phyloP scores from a whole-genome alignment of 2,113 vertebrate genomes.

The Cavia aperea region DNA sequence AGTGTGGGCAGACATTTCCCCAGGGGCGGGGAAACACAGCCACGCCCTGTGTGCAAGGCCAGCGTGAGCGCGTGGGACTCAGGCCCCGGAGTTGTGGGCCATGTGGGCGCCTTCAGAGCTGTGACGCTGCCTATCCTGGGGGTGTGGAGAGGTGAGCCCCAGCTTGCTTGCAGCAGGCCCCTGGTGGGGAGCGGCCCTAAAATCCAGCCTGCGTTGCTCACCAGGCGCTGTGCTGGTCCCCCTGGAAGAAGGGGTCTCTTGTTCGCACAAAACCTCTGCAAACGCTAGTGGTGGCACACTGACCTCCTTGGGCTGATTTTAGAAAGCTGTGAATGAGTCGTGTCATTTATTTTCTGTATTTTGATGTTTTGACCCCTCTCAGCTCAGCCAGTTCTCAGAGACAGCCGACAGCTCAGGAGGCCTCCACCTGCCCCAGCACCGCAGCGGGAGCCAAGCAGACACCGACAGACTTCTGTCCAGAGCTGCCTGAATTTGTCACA shows the following conservation, averaged over 20 bases:
- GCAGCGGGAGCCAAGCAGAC: neutral
- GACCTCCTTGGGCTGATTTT: neutral
- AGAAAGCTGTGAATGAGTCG: neutral
- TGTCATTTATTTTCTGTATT: neutral
- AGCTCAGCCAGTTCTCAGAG: neutral
- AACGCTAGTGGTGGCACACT: neutral
- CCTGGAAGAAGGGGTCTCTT: neutral
- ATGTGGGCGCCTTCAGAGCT: neutral
- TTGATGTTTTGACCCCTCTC: neutral
- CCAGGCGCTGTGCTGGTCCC: neutral
- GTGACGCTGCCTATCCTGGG: rapidly evolving
- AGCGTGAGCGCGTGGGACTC: rapidly evolving
- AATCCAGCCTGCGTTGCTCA: neutral
- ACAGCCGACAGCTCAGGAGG: neutral
- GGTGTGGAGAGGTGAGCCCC: rapidly evolving
- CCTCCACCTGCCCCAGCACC: neutral
- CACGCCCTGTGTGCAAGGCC: neutral
- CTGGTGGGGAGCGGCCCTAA: neutral
- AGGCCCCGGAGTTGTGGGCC: neutral
- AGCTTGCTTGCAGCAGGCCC: neutral
- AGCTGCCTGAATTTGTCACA: neutral
- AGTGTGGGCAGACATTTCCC: neutral
- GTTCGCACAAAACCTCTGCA: neutral
- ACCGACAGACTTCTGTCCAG: neutral
- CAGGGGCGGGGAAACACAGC: neutral